Percentiles rank a stretch among this genome's conserved stretches.
These are phyloP conservation scores for Liparis tanakae DNA, from an alignment of 2,797 vertebrate species.

Conservation along the genomic window DNA sequence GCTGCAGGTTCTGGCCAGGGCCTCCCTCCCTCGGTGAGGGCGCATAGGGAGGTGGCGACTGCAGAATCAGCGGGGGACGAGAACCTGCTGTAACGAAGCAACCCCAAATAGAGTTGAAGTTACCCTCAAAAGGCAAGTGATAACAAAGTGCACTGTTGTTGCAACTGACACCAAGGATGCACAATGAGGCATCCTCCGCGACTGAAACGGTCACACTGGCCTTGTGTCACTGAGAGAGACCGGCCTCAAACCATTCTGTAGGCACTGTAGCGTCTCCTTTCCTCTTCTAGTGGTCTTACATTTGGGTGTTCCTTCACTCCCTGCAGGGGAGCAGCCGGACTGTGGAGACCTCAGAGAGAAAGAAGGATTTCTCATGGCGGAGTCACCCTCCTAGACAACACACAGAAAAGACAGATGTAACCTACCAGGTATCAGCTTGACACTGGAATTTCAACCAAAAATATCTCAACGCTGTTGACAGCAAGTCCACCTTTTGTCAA, in stretches of 20 bases:
- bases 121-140: background rate
- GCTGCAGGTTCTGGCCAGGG: constrained; percentile 85
- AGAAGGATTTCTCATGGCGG: constrained; percentile 90
- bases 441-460: constrained; percentile 8
- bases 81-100: constrained; percentile 83
- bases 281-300: constrained; percentile 76
- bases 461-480: no score
- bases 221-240: constrained; percentile 1
- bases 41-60: constrained; percentile 92
- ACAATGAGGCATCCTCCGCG: background rate
- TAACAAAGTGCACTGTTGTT: background rate
- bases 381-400: constrained; percentile 88
- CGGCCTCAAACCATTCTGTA: constrained; percentile 8
- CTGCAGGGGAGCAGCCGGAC: constrained; percentile 93
- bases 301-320: constrained; percentile 95
- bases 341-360: constrained; percentile 93
- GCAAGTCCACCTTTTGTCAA: background rate
- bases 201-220: constrained; percentile 1
- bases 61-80: constrained; percentile 92
- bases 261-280: background rate
- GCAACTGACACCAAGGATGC: background rate
- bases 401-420: constrained; percentile 44
- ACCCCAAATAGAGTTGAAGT: constrained; percentile 19
- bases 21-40: constrained; percentile 92
- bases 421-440: constrained; percentile 9